These are phyloP conservation scores for Smutsia gigantea DNA, from an alignment of 2,797 vertebrate species.

Conservation along the genomic window DNA sequence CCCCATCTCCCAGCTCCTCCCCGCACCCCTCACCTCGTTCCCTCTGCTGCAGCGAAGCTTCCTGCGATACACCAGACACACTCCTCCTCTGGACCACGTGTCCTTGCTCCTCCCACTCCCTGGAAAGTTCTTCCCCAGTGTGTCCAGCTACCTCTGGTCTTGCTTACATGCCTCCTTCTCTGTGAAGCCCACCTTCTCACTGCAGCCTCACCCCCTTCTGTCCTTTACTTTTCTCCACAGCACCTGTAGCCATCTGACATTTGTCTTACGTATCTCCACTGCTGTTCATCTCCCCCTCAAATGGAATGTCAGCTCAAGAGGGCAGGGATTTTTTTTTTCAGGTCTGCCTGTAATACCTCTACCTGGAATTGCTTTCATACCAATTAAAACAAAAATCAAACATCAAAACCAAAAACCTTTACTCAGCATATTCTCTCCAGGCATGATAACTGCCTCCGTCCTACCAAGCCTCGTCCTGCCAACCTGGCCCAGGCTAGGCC, in stretches of 20 bases:
- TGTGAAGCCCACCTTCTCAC: background rate
- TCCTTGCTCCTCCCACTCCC: background rate
- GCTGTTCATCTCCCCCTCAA: background rate
- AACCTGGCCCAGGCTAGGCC: background rate
- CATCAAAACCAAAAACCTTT: background rate
- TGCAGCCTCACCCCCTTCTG: background rate
- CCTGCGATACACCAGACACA: fast-evolving
- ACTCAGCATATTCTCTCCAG: background rate
- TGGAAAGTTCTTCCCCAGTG: background rate
- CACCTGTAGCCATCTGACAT: background rate
- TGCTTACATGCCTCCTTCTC: background rate
- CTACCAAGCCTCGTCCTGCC: fast-evolving
- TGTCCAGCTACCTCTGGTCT: background rate
- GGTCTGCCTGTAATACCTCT: background rate
- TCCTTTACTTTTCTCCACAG: background rate
- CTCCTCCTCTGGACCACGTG: background rate
- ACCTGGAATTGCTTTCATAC: background rate
- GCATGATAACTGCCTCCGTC: background rate
- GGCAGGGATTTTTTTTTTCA: background rate
- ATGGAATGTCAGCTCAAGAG: background rate
- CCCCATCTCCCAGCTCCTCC: background rate
- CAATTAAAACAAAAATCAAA: background rate
- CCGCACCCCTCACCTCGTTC: fast-evolving
- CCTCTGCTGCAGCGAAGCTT: background rate
- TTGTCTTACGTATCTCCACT: no score